Evolutionary conservation across 1,140 invertebrate genomes (phyloP), one percentile per base, ranked within the genome.

Genomic region (Drosophila micromelanica): DNA sequence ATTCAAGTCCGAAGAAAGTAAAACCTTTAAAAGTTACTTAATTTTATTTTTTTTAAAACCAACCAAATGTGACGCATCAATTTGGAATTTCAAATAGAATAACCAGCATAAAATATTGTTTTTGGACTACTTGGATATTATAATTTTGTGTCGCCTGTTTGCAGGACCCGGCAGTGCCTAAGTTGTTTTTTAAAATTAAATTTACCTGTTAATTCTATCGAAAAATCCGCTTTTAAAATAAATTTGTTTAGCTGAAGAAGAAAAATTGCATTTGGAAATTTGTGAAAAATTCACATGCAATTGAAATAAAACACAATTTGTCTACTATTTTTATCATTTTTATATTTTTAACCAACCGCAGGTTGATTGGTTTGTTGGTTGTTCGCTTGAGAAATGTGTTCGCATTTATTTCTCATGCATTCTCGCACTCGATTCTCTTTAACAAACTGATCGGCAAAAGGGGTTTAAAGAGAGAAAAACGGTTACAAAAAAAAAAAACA

Each of bases 281-380:
- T n/a, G n/a, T n/a, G n/a, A n/a, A n/a, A n/a, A n/a, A n/a, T n/a
- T n/a, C n/a, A n/a, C n/a, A n/a, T n/a, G n/a, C n/a, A n/a, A 35
- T 7, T 8, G 3, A 43, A 76, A 82, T 72, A 75, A 78, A 72
- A 76, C 69, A 69, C 60, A 67, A 35, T 52, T 76, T 59, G n/a
- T 73, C 54, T 86, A 86, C 82, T 89, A 73, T 87, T 87, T 87
- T 87, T 87, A 86, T 87, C 84, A 89, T 87, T 87, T 87, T 87
- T 87, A 82, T 86, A 87, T 86, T 78, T 89, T 89, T 78, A 87
- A 89, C 79, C 84, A 89, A 89, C 84, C 84, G 52, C n/a, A 69
- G 35, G 82, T 86, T 78, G 82, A 86, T 79, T 85, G 85, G 20
- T 76, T 85, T 87, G 80, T 85, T 80, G 67, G 52, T 69, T 79